Conservation (phyloP, 2,113 vertebrate genomes). For the Colossoma macropomum region DNA sequence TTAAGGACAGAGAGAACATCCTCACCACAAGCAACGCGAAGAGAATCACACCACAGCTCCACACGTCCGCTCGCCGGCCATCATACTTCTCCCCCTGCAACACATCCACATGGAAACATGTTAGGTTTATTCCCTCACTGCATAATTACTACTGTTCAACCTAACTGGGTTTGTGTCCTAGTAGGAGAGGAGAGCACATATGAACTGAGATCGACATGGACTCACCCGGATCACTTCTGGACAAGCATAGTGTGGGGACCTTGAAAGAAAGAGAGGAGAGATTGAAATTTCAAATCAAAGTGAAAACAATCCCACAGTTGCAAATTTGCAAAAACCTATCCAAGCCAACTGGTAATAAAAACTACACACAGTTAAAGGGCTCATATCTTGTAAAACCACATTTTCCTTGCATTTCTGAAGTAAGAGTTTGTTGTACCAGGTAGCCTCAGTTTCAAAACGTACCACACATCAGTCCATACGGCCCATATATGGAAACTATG, state of each 20-base stretch:
- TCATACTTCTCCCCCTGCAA: constrained; percentile 90
- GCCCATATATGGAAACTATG: too few relatives aligned
- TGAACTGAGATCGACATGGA: background rate
- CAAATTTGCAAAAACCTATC: background rate
- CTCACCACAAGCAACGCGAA: constrained; percentile 89
- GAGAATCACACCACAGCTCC: constrained; percentile 93
- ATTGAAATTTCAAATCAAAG: background rate
- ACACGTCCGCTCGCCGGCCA: constrained; percentile 89
- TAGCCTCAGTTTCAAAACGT: too few relatives aligned
- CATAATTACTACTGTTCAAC: background rate
- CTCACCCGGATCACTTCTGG: constrained; percentile 93
- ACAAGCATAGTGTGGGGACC: constrained; percentile 92
- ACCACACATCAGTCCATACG: too few relatives aligned
- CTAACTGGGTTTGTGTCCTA: background rate
- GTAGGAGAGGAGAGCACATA: background rate
- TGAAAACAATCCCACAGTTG: background rate
- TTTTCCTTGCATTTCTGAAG: too few relatives aligned
- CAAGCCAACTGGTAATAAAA: background rate
- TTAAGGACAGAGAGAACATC: background rate
- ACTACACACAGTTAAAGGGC: background rate
- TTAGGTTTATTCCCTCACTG: background rate
- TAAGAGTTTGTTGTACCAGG: too few relatives aligned
- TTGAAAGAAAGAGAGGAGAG: constrained; percentile 52
- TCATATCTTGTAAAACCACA: background rate
- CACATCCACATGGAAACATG: background rate